These are phyloP conservation scores for Eretmochelys imbricata DNA, from an alignment of 2,113 vertebrate species.

Conservation along the genomic window DNA sequence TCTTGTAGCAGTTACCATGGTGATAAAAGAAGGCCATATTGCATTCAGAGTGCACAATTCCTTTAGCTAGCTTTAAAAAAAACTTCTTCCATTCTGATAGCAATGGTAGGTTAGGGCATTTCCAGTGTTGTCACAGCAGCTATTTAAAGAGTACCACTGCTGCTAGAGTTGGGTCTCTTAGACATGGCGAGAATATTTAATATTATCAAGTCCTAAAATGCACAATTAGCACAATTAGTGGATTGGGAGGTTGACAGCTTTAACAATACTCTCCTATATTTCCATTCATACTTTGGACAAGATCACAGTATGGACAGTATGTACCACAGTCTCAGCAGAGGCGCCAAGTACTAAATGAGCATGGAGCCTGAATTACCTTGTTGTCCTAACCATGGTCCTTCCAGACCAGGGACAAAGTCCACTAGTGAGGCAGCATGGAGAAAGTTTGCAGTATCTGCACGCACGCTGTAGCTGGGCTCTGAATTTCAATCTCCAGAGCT, in stretches of 20 bases:
- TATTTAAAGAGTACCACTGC: background rate
- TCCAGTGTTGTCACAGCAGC: background rate
- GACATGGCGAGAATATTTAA: background rate
- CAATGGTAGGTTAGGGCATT: background rate
- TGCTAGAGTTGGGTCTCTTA: background rate
- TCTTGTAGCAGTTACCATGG: background rate
- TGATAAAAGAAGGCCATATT: background rate
- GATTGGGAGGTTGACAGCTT: background rate
- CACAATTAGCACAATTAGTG: background rate
- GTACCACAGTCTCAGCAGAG: background rate
- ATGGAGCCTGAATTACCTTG: background rate
- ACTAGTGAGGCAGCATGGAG: background rate
- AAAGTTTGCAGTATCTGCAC: background rate
- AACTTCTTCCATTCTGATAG: background rate
- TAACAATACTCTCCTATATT: background rate
- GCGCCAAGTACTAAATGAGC: background rate
- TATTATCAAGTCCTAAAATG: background rate
- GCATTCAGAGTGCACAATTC: background rate
- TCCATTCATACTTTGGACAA: background rate
- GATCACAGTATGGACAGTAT: background rate
- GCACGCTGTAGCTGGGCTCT: background rate
- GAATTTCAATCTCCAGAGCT: background rate
- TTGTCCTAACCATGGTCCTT: background rate
- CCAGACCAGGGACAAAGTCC: background rate
- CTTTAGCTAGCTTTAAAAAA: background rate